Conservation (phyloP, 2,888 invertebrate species). For the Tetramorium bicarinatum region DNA sequence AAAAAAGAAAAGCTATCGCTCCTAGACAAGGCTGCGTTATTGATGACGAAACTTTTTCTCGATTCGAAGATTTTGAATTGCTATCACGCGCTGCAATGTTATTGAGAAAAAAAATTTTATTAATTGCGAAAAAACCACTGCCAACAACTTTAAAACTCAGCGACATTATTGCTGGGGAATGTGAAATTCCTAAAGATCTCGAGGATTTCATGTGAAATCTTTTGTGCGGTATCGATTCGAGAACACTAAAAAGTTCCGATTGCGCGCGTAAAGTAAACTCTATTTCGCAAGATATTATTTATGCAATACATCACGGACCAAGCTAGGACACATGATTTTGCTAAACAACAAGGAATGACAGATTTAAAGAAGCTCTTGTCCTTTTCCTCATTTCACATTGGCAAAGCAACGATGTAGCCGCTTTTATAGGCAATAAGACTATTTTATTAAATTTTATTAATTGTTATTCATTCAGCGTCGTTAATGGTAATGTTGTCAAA, state of each 20-base stretch:
- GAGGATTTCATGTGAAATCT: background rate
- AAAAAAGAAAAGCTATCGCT: conserved; percentile 19
- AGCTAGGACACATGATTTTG: background rate
- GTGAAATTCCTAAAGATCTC: conserved; percentile 58
- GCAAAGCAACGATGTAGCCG: background rate
- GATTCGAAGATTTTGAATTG: background rate
- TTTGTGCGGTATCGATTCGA: background rate
- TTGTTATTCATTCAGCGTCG: background rate
- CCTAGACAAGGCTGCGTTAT: conserved; percentile 13
- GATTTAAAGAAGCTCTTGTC: conserved; percentile 21
- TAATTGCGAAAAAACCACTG: conserved; percentile 12
- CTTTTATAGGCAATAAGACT: background rate
- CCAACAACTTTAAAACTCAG: conserved; percentile 8
- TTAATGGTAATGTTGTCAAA: background rate
- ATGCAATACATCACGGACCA: conserved; percentile 67
- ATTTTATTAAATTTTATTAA: background rate
- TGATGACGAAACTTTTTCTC: background rate
- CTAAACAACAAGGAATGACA: background rate
- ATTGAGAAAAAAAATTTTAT: conserved; percentile 9
- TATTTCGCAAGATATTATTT: conserved; percentile 67
- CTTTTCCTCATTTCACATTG: conserved; percentile 3
- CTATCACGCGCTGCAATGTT: conserved; percentile 17
- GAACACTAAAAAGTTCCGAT: background rate
- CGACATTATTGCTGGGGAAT: conserved; percentile 63
- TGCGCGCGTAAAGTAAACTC: background rate